Conservation (phyloP, 2,888 invertebrate genomes). For the Xestia xanthographa region DNA sequence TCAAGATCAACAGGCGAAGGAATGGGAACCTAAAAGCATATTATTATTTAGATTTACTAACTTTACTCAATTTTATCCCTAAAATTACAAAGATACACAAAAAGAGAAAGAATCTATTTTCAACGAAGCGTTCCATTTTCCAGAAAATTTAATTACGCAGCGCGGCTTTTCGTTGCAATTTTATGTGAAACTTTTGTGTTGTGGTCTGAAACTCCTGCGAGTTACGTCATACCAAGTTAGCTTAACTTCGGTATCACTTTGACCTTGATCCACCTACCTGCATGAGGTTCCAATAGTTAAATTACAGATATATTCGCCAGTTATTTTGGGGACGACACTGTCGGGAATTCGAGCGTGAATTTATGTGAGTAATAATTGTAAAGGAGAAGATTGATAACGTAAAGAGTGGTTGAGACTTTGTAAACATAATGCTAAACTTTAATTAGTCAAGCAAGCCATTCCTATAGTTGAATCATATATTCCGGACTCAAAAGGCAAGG, state of each 20-base stretch:
- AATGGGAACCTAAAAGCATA: not conserved
- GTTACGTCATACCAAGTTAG: conserved; percentile 17
- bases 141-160: conserved; percentile 3
- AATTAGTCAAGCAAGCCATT: not conserved
- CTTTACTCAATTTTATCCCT: not conserved
- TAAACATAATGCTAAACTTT: not conserved
- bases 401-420: not conserved
- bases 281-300: conserved; percentile 1
- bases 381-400: not conserved
- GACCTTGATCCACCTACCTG: conserved; percentile 3
- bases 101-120: not conserved
- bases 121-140: not conserved
- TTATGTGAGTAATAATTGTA: not conserved
- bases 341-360: not conserved
- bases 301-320: not conserved
- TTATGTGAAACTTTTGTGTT: conserved; percentile 25
- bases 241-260: not conserved
- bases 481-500: not conserved
- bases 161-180: conserved; percentile 4
- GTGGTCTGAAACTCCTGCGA: conserved; percentile 2
- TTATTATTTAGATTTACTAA: not conserved
- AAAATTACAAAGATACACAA: not conserved
- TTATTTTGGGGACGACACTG: not conserved
- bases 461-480: not conserved
- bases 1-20: not conserved